Conservation (phyloP, 2,888 invertebrate genomes). For the Agonopterix subpropinquella region DNA sequence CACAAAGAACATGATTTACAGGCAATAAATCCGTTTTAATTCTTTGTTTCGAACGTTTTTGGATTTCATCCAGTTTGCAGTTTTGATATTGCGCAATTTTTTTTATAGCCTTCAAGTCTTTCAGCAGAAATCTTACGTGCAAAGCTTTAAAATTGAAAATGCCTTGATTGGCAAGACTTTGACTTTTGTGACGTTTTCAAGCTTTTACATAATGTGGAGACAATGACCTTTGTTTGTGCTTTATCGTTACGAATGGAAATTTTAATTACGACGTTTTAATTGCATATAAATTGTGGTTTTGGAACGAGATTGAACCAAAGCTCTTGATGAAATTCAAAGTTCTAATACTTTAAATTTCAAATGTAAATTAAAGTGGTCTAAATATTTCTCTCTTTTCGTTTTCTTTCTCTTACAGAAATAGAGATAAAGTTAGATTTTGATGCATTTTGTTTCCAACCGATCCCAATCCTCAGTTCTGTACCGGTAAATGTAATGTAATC, state of each 20-base stretch:
- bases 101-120: not conserved
- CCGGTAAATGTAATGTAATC: too few species aligned
- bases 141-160: not conserved
- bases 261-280: conserved; percentile 1
- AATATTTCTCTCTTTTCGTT: too few species aligned
- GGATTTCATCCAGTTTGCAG: conserved; percentile 1
- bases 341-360: too few species aligned
- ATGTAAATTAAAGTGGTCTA: too few species aligned
- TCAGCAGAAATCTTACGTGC: too few species aligned
- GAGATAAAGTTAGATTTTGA: too few species aligned
- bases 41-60: conserved; percentile 1
- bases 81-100: conserved; percentile 1
- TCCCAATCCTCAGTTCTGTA: too few species aligned
- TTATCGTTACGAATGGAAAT: not conserved
- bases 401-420: too few species aligned
- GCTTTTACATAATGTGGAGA: conserved; percentile 4
- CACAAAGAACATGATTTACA: not conserved
- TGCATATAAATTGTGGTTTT: not conserved
- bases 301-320: too few species aligned
- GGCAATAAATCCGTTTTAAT: not conserved
- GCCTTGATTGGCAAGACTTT: not conserved
- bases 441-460: too few species aligned
- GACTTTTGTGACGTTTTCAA: not conserved
- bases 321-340: too few species aligned
- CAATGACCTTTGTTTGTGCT: conserved; percentile 7